Evolutionary conservation across 2,113 vertebrate genomes (phyloP), one percentile per base, ranked within the genome.

Genomic region (Craseonycteris thonglongyai): DNA sequence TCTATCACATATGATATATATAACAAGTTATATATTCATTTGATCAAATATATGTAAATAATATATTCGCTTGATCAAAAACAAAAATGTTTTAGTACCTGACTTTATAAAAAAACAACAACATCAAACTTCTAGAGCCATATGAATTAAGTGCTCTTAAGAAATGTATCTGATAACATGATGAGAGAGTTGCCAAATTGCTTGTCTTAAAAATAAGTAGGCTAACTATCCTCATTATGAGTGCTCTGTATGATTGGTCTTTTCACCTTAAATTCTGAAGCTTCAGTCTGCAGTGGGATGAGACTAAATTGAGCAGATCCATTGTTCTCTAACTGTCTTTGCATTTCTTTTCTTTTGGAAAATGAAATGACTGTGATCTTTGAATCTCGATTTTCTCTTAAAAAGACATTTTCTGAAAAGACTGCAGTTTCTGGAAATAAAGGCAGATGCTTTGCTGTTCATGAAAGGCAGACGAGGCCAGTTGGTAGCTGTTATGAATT

Each of bases 391-490:
- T 58, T 97, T 96, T 69, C 15, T 22, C n/a, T 86, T 90, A 81
- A 94, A 85, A 94, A 75, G 61, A 90, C 35, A 86, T 90, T 93
- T 71, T 65, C 18, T 59, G 80, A 93, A 63, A 54, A 19, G 86
- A 2, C 81, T 66, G 19, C 72, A 28, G 1, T 42, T 84, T 97
- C 22, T 56, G 87, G 19, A 66, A 90, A 35, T 84, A 95, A 94
- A 97, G 83, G 75, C 94, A 97, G 94, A 96, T 94, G 81, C 49
- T 65, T 21, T 94, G 72, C 0, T 78, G 76, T 83, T 61, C 88
- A 45, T 72, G 68, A 88, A 90, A 21, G 21, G 1, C 74, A 96
- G 69, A 56, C 81, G 56, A 75, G 90, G 11, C 13, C n/a, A n/a
- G n/a, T n/a, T 18, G 0, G 42, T 94, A n/a, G 24, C 94, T 96